Conservation (phyloP, 1,140 invertebrate species). For the Euglossa dilemma region DNA sequence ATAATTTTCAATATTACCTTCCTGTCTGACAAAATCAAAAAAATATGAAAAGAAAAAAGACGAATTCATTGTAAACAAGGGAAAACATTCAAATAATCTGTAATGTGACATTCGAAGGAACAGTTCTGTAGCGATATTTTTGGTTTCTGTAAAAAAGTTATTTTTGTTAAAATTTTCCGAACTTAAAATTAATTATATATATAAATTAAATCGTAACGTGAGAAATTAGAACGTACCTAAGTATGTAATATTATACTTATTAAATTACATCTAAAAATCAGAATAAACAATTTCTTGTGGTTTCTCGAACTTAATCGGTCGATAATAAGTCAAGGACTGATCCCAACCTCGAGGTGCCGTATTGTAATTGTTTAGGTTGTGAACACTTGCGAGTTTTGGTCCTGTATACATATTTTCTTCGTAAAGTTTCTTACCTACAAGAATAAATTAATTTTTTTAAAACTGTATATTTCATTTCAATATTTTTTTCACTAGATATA, state of each 20-base stretch:
- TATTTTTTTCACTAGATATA: neutral
- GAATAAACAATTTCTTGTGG: constrained; percentile 83
- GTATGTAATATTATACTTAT: neutral
- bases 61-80: constrained; percentile 6
- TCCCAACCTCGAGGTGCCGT: constrained; percentile 92
- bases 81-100: constrained; percentile 17
- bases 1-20: constrained; percentile 14
- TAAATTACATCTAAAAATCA: constrained; percentile 83
- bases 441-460: neutral
- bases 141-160: constrained; percentile 5
- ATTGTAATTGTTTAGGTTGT: constrained; percentile 87
- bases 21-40: neutral
- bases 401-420: constrained; percentile 74
- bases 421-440: constrained; percentile 72
- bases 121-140: neutral
- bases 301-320: constrained; percentile 86
- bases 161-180: neutral
- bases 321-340: constrained; percentile 85
- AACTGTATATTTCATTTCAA: neutral
- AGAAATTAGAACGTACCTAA: constrained; percentile 12
- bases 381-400: constrained; percentile 79
- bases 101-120: neutral
- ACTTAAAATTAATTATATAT: neutral
- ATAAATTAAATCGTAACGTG: neutral
- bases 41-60: neutral